These are phyloP conservation scores for Prunella himalayana DNA, from an alignment of 2,113 vertebrate species.

Conservation along the genomic window DNA sequence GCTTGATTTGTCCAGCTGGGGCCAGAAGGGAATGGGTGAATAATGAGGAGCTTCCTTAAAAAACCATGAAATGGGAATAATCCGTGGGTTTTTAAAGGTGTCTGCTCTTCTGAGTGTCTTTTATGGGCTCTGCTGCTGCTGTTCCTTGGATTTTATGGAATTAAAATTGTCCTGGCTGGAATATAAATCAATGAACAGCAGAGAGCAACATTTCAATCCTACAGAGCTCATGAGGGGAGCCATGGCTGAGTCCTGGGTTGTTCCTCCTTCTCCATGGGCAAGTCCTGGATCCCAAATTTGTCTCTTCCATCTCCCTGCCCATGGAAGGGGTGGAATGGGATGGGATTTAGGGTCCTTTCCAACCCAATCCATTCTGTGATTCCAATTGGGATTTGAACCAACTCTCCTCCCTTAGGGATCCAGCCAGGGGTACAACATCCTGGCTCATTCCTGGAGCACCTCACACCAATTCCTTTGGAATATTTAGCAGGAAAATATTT, in stretches of 20 bases:
- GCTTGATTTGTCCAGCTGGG: neutral
- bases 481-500: neutral
- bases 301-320: neutral
- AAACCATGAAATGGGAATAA: neutral
- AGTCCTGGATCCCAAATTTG: no score
- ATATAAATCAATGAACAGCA: neutral
- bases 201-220: neutral
- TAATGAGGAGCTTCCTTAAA: neutral
- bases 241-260: neutral
- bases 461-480: neutral
- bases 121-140: neutral
- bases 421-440: neutral
- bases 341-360: neutral
- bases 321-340: neutral
- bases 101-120: neutral
- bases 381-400: neutral
- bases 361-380: neutral
- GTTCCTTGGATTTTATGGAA: neutral
- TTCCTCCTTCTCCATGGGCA: neutral
- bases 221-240: fast-evolving
- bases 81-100: neutral
- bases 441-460: neutral
- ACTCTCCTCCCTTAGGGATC: neutral
- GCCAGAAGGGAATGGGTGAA: neutral
- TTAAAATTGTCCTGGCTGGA: neutral